Conservation (phyloP, 2,797 vertebrate genomes). For the Chelon auratus region DNA sequence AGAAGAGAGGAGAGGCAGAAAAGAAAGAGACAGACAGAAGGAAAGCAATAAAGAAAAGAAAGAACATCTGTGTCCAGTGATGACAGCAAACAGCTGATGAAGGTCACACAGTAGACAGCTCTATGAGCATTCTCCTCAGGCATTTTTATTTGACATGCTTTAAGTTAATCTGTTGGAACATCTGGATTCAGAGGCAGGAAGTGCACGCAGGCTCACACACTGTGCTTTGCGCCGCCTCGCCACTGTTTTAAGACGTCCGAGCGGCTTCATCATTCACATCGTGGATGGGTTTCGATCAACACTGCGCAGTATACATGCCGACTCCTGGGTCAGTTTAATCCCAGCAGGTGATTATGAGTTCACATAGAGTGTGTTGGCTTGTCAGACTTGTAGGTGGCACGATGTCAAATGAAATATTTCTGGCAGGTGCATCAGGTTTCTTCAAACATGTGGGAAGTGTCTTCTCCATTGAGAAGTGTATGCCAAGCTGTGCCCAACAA, state of each 20-base stretch:
- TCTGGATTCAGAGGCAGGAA: constrained; percentile 68
- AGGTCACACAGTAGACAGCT: constrained; percentile 69
- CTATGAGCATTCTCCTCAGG: constrained; percentile 58
- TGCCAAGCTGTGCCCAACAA: neutral
- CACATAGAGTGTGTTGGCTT: constrained; percentile 5
- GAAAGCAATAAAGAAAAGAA: constrained; percentile 48
- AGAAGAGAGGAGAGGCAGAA: constrained; percentile 10
- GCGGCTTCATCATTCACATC: constrained; percentile 53
- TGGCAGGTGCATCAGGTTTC: constrained; percentile 38
- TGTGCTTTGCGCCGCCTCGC: constrained; percentile 64
- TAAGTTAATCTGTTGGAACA: constrained; percentile 67
- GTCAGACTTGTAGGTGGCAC: constrained; percentile 52
- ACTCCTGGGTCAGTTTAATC: constrained; percentile 21
- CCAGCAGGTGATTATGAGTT: constrained; percentile 16
- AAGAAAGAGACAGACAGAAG: constrained; percentile 31
- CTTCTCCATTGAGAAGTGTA: neutral
- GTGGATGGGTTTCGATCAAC: constrained; percentile 35
- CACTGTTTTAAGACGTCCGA: constrained; percentile 50
- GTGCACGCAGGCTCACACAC: constrained; percentile 49
- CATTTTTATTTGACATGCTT: constrained; percentile 72
- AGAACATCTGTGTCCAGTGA: constrained; percentile 56
- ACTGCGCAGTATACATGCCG: constrained; percentile 12
- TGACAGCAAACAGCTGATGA: constrained; percentile 78
- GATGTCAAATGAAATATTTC: constrained; percentile 24
- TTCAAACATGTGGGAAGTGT: neutral